phyloP scores from a whole-genome alignment of 2,888 invertebrate species.

The Acrobasis repandana region DNA sequence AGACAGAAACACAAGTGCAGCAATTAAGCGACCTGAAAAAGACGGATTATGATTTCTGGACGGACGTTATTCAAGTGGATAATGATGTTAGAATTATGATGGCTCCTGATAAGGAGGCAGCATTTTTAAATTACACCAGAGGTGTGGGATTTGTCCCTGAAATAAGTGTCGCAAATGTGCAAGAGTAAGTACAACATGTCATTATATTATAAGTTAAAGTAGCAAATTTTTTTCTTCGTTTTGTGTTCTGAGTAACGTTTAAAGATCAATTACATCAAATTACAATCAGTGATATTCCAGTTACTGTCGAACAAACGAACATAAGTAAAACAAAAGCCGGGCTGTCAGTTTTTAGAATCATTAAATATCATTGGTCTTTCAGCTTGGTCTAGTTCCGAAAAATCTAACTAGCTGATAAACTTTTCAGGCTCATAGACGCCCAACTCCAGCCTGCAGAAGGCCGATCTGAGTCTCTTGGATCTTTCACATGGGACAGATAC shows the following conservation, averaged over 20 bases:
- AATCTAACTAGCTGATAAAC: not conserved
- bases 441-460: slow-evolving; percentile 46
- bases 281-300: too few species aligned
- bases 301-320: too few species aligned
- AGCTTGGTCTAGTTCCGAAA: too few species aligned
- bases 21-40: slow-evolving; percentile 69
- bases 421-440: slow-evolving; percentile 61
- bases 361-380: too few species aligned
- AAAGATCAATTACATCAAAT: too few species aligned
- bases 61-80: slow-evolving; percentile 50
- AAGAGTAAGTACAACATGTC: slow-evolving; percentile 46
- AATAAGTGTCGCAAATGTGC: slow-evolving; percentile 47
- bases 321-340: too few species aligned
- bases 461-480: slow-evolving; percentile 37
- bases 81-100: slow-evolving; percentile 54
- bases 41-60: slow-evolving; percentile 58
- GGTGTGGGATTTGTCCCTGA: slow-evolving; percentile 39
- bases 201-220: not conserved
- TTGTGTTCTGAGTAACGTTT: too few species aligned
- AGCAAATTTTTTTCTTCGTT: too few species aligned
- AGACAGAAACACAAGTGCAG: slow-evolving; percentile 63
- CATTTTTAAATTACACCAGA: slow-evolving; percentile 40
- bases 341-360: too few species aligned
- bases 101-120: slow-evolving; percentile 41
- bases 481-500: slow-evolving; percentile 79